These are phyloP conservation scores for Drosophila demipolita DNA, from an alignment of 2,888 invertebrate species.

Conservation along the genomic window DNA sequence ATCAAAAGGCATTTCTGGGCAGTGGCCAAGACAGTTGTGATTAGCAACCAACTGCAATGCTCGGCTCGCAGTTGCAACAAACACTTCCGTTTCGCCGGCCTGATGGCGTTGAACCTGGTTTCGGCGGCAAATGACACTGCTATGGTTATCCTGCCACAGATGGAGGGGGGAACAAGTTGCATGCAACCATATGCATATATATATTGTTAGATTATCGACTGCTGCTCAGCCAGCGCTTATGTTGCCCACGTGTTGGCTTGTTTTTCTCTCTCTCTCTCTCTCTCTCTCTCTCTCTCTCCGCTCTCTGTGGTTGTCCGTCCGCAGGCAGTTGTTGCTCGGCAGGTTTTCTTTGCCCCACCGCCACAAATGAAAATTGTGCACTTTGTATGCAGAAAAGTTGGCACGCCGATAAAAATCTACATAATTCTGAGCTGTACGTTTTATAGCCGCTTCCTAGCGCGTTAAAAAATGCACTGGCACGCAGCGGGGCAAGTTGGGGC, in stretches of 20 bases:
- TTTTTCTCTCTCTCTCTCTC: slow-evolving; percentile 1
- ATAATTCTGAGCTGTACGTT: slow-evolving; percentile 75
- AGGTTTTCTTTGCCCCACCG: slow-evolving; percentile 62
- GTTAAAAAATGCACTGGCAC: slow-evolving; percentile 42
- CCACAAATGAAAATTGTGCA: slow-evolving; percentile 69
- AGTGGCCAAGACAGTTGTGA: slow-evolving; percentile 63
- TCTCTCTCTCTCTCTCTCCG: background rate
- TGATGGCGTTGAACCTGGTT: slow-evolving; percentile 57
- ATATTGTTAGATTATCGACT: slow-evolving; percentile 62
- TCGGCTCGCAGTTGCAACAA: slow-evolving; percentile 37
- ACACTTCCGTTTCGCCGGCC: slow-evolving; percentile 77
- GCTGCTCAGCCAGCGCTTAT: slow-evolving; percentile 71
- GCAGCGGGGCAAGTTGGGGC: slow-evolving; percentile 2
- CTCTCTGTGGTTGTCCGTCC: background rate
- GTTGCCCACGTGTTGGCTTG: slow-evolving; percentile 67
- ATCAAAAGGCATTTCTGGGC: slow-evolving; percentile 73
- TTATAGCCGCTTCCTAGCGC: slow-evolving; percentile 77
- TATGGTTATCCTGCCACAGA: slow-evolving; percentile 32
- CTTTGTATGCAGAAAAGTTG: slow-evolving; percentile 79
- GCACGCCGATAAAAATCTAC: slow-evolving; percentile 77
- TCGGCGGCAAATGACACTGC: slow-evolving; percentile 10
- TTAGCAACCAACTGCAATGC: slow-evolving; percentile 53
- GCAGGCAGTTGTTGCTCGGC: slow-evolving; percentile 31
- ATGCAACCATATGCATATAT: slow-evolving; percentile 15
- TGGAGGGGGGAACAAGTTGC: background rate